A percentile compares a stretch with the other conserved stretches of the same genome.
Conservation (phyloP, 2,888 invertebrate genomes). For the Mimas tiliae region DNA sequence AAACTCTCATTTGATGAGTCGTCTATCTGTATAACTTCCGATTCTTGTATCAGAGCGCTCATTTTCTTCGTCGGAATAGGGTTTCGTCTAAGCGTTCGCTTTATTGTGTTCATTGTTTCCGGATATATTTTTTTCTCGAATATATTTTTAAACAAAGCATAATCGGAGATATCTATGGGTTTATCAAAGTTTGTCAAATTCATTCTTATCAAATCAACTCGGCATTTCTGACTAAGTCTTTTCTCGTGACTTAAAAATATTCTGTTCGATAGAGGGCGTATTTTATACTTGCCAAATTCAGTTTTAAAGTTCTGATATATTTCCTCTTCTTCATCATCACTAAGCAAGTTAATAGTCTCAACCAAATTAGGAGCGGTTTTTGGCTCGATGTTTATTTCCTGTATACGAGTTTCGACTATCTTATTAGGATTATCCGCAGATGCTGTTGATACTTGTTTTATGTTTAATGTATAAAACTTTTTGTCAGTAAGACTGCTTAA, state of each 20-base stretch:
- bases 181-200: constrained; percentile 31
- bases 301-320: constrained; percentile 50
- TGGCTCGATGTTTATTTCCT: constrained; percentile 42
- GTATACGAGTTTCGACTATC: constrained; percentile 45
- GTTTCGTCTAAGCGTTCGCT: not conserved
- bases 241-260: constrained; percentile 57
- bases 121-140: not conserved
- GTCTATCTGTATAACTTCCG: constrained; percentile 55
- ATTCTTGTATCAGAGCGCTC: not conserved
- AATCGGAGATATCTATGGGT: not conserved
- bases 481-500: constrained; percentile 48
- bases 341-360: constrained; percentile 70
- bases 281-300: constrained; percentile 62
- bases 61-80: not conserved
- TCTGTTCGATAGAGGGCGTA: constrained; percentile 44
- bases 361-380: constrained; percentile 31
- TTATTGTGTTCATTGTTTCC: not conserved
- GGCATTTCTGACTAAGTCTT: constrained; percentile 58
- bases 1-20: constrained; percentile 60
- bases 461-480: constrained; percentile 59
- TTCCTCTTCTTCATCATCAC: constrained; percentile 68
- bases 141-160: not conserved
- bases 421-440: constrained; percentile 38
- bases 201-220: constrained; percentile 50
- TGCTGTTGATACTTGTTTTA: constrained; percentile 54